phyloP scores from a whole-genome alignment of 2,113 vertebrate genomes.

The Psophia crepitans region DNA sequence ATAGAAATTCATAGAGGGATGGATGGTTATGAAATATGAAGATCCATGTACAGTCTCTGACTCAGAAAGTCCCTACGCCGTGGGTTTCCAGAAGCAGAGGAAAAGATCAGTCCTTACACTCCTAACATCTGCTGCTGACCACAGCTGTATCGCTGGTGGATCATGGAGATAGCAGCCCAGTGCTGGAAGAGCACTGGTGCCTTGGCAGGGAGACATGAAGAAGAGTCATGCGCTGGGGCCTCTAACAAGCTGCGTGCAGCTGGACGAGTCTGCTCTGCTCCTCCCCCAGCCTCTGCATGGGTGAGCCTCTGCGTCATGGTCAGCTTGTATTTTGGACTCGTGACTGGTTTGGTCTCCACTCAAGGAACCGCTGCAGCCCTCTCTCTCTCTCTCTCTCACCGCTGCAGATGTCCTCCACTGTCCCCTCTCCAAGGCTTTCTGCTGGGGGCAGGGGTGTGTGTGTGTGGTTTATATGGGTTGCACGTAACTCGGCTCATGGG shows the following conservation, averaged over 20 bases:
- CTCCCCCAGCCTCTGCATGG: background rate
- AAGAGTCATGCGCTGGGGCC: background rate
- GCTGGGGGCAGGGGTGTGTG: background rate
- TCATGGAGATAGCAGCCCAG: background rate
- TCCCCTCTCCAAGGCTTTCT: background rate
- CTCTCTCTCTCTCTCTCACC: background rate
- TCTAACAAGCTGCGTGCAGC: background rate
- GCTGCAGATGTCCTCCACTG: background rate
- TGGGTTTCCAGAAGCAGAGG: background rate
- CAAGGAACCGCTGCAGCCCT: background rate
- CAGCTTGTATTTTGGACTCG: background rate
- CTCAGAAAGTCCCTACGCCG: background rate
- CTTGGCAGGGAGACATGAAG: background rate
- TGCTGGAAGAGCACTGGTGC: background rate
- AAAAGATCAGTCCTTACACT: background rate
- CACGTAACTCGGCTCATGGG: fast-evolving
- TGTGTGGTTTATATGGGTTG: background rate
- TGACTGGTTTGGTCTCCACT: background rate
- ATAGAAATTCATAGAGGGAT: background rate
- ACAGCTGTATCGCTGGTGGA: background rate
- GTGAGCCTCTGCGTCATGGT: background rate
- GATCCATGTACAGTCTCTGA: background rate
- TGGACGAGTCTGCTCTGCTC: background rate
- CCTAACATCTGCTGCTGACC: background rate
- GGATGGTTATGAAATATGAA: background rate